phyloP scores from a whole-genome alignment of 2,797 vertebrate species.

The Synaphobranchus kaupii region DNA sequence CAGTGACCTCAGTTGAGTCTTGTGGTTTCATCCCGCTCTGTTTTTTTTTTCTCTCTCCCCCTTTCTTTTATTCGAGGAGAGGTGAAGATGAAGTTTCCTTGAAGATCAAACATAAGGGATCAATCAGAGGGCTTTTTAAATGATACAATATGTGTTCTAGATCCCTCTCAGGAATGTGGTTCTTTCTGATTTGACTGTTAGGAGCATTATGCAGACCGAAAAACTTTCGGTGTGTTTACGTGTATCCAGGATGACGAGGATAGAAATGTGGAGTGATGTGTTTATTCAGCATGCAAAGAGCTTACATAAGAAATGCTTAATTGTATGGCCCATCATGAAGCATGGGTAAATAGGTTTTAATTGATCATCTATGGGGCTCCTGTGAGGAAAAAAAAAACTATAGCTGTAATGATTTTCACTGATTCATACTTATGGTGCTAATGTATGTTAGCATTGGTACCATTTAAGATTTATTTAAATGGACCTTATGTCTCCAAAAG shows the following conservation, averaged over 20 bases:
- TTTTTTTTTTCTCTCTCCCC: constrained; percentile 55
- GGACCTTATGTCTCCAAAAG: no score
- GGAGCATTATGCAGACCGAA: background rate
- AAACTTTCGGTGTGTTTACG: background rate
- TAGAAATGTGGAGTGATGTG: background rate
- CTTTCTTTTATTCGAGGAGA: constrained; percentile 61
- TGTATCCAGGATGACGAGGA: background rate
- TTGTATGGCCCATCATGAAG: background rate
- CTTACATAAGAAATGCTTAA: background rate
- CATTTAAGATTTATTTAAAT: background rate
- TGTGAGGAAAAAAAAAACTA: no score
- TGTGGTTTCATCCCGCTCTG: constrained; percentile 62
- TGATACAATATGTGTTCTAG: constrained; percentile 58
- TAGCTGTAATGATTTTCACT: background rate
- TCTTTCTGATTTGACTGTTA: background rate
- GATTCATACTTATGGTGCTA: background rate
- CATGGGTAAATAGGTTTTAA: background rate
- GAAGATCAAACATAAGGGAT: constrained; percentile 53
- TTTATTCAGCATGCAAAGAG: background rate
- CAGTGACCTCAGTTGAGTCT: constrained; percentile 67
- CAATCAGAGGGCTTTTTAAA: constrained; percentile 57
- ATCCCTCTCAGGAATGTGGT: background rate
- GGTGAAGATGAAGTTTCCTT: constrained; percentile 68
- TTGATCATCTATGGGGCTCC: background rate
- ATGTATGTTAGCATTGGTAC: background rate